These are phyloP conservation scores for Amblyopsis hoosieri DNA, from an alignment of 2,797 vertebrate species.

Conservation along the genomic window DNA sequence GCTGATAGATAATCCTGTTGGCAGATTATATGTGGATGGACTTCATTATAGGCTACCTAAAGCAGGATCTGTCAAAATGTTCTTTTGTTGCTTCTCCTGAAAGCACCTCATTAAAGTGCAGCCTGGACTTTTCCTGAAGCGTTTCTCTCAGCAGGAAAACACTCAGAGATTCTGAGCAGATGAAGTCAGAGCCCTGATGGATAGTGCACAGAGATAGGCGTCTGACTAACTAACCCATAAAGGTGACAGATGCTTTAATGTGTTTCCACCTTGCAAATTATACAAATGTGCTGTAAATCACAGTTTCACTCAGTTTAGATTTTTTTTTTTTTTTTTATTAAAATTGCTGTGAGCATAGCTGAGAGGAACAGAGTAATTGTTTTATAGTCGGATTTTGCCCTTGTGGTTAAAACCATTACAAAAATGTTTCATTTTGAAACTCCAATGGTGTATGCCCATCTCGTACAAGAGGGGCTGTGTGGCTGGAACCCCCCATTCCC, in stretches of 20 bases:
- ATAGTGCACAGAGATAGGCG: constrained; percentile 39
- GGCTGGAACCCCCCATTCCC: too few species aligned
- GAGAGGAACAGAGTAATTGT: background rate
- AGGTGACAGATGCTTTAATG: constrained; percentile 73
- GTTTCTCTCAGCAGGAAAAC: constrained; percentile 15
- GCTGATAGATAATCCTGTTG: constrained; percentile 8
- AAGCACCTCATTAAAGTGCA: constrained; percentile 42
- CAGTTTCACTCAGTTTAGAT: too few species aligned
- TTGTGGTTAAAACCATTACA: too few species aligned
- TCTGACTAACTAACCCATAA: constrained; percentile 67
- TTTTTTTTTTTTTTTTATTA: background rate
- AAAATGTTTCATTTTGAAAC: too few species aligned
- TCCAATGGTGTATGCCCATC: too few species aligned
- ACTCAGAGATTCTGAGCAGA: constrained; percentile 9
- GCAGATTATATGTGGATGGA: constrained; percentile 37
- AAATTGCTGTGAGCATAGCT: constrained; percentile 33
- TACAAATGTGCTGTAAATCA: too few species aligned
- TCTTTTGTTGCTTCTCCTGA: constrained; percentile 38
- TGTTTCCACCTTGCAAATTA: constrained; percentile 56
- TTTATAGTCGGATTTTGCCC: too few species aligned
- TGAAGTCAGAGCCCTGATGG: constrained; percentile 55
- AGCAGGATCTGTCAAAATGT: constrained; percentile 39
- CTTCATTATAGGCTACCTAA: constrained; percentile 25
- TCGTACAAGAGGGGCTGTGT: too few species aligned
- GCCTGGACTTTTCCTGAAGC: constrained; percentile 24